Evolutionary conservation across 2,113 vertebrate species (phyloP), one percentile per base, ranked within the genome.

Genomic region (Saccopteryx leptura): DNA sequence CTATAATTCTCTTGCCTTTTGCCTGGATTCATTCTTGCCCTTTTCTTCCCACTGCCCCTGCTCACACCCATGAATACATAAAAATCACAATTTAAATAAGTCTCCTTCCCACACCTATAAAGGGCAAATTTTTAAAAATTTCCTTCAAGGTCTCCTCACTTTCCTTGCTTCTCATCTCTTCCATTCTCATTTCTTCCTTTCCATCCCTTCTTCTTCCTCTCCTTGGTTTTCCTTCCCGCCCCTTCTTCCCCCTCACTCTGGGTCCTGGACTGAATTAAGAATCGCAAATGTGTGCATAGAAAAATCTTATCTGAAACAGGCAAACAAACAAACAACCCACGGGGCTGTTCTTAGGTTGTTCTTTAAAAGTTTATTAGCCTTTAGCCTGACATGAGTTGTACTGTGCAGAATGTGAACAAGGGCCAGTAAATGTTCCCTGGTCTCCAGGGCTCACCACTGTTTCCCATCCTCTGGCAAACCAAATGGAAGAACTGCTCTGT

Each of bases 401-500:
- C 93, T 60, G 68, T 56, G 69, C 79, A 61, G 69, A n/a, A 48
- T n/a, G 4, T 65, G 11, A 52, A 21, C 23, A 71, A 46, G 76
- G 10, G 48, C 86, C 46, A 82, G 56, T 33, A 60, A 76, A 15
- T 2, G 58, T 23, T 96, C 69, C 61, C 13, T 54, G 50, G 76
- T 88, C 46, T 90, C 72, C 75, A 78, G 46, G 50, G 31, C 72
- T 96, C 92, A 46, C 58, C 74, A 31, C 46, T 48, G 56, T 71
- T 93, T 89, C 69, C 3, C 0, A 8, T 71, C 82, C 31, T 82
- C 78, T 90, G 91, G 93, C 96, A 97, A 91, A 76, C 83, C 39
- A 71, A 90, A 66, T 50, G 72, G 81, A 97, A 97, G 96, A 98
- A 78, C 46, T 75, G 88, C 87, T 94, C 52, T 54, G 46, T 89